Base-by-base conservation (phyloP, 2,797 vertebrate genomes). In the Poeciliopsis paucimaculata region DNA sequence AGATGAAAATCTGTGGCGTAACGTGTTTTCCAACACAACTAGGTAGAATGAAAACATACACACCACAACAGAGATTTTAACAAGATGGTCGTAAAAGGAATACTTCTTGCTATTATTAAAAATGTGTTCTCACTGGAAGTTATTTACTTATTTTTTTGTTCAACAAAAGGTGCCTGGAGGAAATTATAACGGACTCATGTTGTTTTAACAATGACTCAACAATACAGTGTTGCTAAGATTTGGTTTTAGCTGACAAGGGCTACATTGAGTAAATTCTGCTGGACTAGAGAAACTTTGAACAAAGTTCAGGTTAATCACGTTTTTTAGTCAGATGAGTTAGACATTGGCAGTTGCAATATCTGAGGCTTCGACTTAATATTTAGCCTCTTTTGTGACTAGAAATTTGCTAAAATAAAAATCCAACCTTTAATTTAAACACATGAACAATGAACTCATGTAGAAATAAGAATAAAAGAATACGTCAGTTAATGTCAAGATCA, bases 11-110 rank as follows among this genome's bases (percentile, higher is more conserved):
- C 7, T 5, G 5, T 0, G 73, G 18, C 41, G 46, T 15, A 0
- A 12, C 76, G 79, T 4, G 28, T 73, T 72, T 60, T 68, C 60
- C 68, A 18, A 77, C 62, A 64, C 34, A 85, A 53, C 53, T 53
- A 26, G 9, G 20, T 64, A 4, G 16, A 64, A 39, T 64, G 18
- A 26, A 41, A 53, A 39, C 53, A 26, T n/a, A 2, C 23, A 39
- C 68, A 60, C 74, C 62, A 72, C n/a, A 13, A 31, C 66, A 7
- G 18, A 60, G 4, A 10, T 62, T 77, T 47, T 2, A 68, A 23
- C 62, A 66, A 41, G 36, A 39, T 41, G 18, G 34, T 9, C 0
- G 8, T 39, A 23, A 39, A 26, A 1, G 3, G 64, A 41, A 36
- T 12, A 10, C 18, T 12, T 11, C 9, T 12, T 23, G 18, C 28